Evolutionary conservation across 2,113 vertebrate genomes (phyloP).

Genomic region (Platysternon megacephalum): DNA sequence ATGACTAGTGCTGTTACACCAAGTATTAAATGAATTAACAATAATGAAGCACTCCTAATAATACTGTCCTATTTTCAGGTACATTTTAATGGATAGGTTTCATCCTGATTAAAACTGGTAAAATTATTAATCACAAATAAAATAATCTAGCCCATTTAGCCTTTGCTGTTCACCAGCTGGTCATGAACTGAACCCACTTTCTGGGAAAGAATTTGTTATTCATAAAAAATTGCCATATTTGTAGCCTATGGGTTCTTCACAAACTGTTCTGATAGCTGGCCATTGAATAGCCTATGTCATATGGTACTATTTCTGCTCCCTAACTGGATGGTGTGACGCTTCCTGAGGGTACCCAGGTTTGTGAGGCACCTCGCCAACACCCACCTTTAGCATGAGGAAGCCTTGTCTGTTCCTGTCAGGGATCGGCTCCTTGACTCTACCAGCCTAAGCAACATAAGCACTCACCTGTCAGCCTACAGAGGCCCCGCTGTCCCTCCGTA

Average conservation of each 20-base stretch:
- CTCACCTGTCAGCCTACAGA: too few species aligned
- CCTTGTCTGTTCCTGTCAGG: too few species aligned
- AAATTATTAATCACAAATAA: constrained; percentile 53
- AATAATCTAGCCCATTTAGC: constrained; percentile 40
- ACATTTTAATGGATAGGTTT: constrained; percentile 61
- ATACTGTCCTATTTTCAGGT: constrained; percentile 28
- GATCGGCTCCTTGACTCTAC: too few species aligned
- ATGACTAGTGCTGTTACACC: constrained; percentile 69
- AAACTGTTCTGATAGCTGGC: background rate
- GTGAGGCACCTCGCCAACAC: too few species aligned
- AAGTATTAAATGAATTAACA: constrained; percentile 71
- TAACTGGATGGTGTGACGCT: background rate
- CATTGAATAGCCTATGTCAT: background rate
- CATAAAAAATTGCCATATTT: background rate
- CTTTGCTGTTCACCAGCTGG: background rate
- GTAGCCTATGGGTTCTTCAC: background rate
- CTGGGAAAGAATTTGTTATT: background rate
- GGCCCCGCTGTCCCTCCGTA: too few species aligned
- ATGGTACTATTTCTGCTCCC: background rate
- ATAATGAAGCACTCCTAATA: constrained; percentile 60
- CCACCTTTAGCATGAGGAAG: too few species aligned
- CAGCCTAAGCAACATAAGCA: too few species aligned
- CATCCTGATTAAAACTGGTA: constrained; percentile 53
- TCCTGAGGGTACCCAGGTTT: too few species aligned
- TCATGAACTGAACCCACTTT: constrained; percentile 31